Base-by-base conservation (phyloP, 2,888 invertebrate species). In the Trilocha varians region DNA sequence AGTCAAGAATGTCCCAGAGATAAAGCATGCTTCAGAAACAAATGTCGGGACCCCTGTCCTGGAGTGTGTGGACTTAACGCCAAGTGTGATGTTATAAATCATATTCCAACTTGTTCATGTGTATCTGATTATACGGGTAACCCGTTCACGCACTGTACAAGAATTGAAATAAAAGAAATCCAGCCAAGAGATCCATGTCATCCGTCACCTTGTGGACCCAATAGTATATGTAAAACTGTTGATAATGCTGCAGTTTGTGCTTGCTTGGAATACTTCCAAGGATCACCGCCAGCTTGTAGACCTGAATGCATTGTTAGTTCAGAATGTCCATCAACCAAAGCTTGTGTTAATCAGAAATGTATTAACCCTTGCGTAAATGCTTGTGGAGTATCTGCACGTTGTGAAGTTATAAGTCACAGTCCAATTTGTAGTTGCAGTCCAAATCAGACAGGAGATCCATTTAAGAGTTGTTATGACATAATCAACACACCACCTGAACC, bases 261-360 rank as follows among this genome's bases (percentile, higher is more conserved):
- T 2, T 97, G 96, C 64, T 82, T 90, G 2, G 74, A 87, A 39
- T 93, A 93, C 38, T 95, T 90, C 67, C 89, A 89, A 64, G 96
- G 96, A 33, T 89, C 91, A 42, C 94, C 95, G 42, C 94, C 94
- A 25, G 87, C 89, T 42, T 95, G 95, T 59, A 90, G 92, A 68
- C 94, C 95, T 3, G 94, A 95, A 78, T 95, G 95, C 70, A 88
- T 94, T 34, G 91, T 93, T 9, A 94, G 92, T 66, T 92, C 93
- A 0, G 94, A 95, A 78, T 95, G 95, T 69, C 88, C 92, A 6
- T 91, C 92, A 49, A 92, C 90, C 38, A 90, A 90, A 70, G 92
- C 94, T n/a, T 95, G 95, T 58, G 89, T 93, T 18, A 94, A 92
- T 70, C 91, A 91, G 61, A 93, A 91, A 73, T 95, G 95, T 70